These are phyloP conservation scores for Psittacula echo DNA, from an alignment of 2,797 vertebrate genomes.

Conservation along the genomic window DNA sequence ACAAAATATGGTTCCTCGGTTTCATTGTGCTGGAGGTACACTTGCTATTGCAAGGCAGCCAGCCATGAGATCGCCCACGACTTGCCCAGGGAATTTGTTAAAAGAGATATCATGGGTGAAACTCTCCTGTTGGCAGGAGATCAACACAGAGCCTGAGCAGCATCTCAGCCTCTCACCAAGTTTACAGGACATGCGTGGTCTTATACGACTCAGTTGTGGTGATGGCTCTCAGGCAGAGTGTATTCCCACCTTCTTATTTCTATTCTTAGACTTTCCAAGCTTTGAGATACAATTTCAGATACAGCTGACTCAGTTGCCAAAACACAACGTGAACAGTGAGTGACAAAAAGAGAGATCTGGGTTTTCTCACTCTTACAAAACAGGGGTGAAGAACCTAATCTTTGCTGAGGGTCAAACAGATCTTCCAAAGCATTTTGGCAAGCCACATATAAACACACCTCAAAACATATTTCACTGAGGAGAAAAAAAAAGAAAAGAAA, in stretches of 20 bases:
- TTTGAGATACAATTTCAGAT: background rate
- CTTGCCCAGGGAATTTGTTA: background rate
- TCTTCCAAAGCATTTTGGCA: background rate
- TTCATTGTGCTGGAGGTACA: background rate
- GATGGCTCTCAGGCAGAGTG: background rate
- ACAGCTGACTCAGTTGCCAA: background rate
- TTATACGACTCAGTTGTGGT: background rate
- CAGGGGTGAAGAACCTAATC: background rate
- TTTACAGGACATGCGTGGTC: background rate
- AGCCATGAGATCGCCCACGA: background rate
- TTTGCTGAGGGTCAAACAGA: background rate
- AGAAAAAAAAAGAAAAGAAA: background rate
- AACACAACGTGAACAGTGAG: background rate
- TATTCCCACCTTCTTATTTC: background rate
- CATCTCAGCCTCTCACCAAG: background rate
- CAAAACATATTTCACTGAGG: background rate
- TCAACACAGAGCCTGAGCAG: background rate
- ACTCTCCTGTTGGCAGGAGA: background rate
- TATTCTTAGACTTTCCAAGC: background rate
- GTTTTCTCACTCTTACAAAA: background rate
- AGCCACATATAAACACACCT: background rate
- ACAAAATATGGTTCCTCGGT: background rate
- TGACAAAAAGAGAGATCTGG: background rate
- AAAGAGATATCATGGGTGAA: background rate
- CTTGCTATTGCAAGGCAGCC: background rate